These are phyloP conservation scores for Montipora foliosa DNA, from an alignment of 64 coral and sea anemone genomes.

Conservation along the genomic window DNA sequence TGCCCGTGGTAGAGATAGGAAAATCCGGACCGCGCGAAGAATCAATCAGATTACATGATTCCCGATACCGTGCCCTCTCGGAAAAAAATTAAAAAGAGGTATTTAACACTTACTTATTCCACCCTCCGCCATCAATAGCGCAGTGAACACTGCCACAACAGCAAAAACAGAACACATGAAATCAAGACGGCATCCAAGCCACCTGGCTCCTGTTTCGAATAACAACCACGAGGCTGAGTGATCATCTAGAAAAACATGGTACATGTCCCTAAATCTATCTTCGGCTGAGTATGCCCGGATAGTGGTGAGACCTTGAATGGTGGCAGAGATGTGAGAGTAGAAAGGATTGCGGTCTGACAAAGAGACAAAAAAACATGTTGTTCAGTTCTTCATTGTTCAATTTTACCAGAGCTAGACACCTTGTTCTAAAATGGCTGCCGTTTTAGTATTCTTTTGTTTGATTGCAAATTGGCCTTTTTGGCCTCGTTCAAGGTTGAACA, in stretches of 20 bases:
- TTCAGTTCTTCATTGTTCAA: too few species aligned
- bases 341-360: conserved; percentile 90
- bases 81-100: too few species aligned
- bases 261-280: conserved; percentile 64
- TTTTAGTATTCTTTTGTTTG: too few species aligned
- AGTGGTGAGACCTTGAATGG: conserved; percentile 89
- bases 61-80: too few species aligned
- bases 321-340: conserved; percentile 94
- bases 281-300: conserved; percentile 88
- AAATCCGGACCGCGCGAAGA: too few species aligned
- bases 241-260: conserved; percentile 70
- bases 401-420: too few species aligned
- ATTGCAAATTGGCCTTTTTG: too few species aligned
- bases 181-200: conserved; percentile 90
- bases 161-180: conserved; percentile 78
- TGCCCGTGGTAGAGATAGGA: too few species aligned
- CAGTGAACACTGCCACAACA: conserved; percentile 55
- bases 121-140: conserved; percentile 71
- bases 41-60: too few species aligned
- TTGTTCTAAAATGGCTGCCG: too few species aligned
- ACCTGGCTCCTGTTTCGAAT: conserved; percentile 65
- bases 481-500: too few species aligned
- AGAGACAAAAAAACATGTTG: neutral
- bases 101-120: conserved; percentile 70
- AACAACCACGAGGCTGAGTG: conserved; percentile 75